Evolutionary conservation across 2,113 vertebrate genomes (phyloP), one percentile per base, ranked within the genome.

Genomic region (Oreotragus oreotragus): DNA sequence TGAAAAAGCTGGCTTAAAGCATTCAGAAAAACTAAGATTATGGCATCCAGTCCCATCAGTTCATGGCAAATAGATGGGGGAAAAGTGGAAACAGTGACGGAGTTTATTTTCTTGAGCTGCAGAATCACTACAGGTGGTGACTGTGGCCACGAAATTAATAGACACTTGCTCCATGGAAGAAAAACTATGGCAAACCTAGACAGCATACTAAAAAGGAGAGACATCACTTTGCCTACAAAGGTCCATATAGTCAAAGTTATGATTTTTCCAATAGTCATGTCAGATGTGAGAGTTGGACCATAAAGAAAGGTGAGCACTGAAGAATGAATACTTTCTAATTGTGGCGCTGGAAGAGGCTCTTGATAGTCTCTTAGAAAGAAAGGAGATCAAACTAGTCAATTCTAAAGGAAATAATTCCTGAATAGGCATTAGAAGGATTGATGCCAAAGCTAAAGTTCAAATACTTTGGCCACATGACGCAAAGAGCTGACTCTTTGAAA

Each of bases 301-400:
- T 5, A 70, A 70, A 70, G n/a, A 21, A 70, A 11, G 17, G 8
- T 70, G n/a, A 70, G 19, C 8, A 36, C n/a, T 36, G 64, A 70
- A 36, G 8, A 70, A 70, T 36, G 8, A 11, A 21, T 9, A n/a
- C 8, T 70, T 36, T 70, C 2, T 0, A 70, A 36, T 36, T 21
- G 17, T 21, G 64, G 17, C 36, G 4, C 19, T 70, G n/a, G n/a
- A 36, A 36, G n/a, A 36, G 64, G n/a, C n/a, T 2, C 64, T 36
- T 70, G n/a, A 70, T 70, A 70, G 64, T 70, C 17, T 21, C 33
- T 70, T 36, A 11, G 17, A 36, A 4, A 36, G 19, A n/a, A 70
- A 70, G n/a, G 64, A 70, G 64, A 36, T 36, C n/a, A 36, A 70
- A 70, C 64, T 36, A 70, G 64, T 70, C 19, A 36, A 70, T 70